Conservation (phyloP, 2,797 vertebrate genomes). For the Macroramphosus scolopax region DNA sequence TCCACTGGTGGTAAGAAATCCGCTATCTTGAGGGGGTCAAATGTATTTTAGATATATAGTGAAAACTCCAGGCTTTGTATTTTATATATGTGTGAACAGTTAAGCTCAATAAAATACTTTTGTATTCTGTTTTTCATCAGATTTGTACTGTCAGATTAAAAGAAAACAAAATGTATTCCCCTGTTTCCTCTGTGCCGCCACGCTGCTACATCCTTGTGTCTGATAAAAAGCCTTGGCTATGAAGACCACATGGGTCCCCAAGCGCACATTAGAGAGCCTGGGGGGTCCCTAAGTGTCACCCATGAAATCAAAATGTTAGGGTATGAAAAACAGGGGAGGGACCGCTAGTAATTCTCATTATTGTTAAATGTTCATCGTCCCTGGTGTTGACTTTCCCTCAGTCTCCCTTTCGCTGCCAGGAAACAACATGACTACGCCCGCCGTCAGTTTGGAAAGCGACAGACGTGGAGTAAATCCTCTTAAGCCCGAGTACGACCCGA, state of each 20-base stretch:
- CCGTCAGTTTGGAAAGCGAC: constrained; percentile 40
- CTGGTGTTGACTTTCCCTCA: constrained; percentile 72
- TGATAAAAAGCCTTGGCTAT: constrained; percentile 65
- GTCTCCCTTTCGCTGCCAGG: constrained; percentile 61
- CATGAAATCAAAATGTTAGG: constrained; percentile 88
- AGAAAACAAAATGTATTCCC: constrained; percentile 22
- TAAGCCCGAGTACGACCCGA: constrained; percentile 52
- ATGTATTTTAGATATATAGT: constrained; percentile 15
- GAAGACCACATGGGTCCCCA: constrained; percentile 72
- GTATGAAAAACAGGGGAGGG: constrained; percentile 84
- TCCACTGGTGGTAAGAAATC: constrained; percentile 66
- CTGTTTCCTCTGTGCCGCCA: constrained; percentile 20
- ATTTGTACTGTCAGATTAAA: constrained; percentile 25
- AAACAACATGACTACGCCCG: constrained; percentile 43
- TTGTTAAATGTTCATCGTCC: constrained; percentile 78
- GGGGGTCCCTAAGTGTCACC: constrained; percentile 86
- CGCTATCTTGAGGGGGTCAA: constrained; percentile 54
- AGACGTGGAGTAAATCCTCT: constrained; percentile 50
- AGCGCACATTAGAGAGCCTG: constrained; percentile 78
- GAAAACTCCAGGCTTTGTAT: constrained; percentile 7
- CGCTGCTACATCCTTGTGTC: constrained; percentile 56
- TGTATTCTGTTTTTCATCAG: constrained; percentile 24
- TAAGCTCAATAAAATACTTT: constrained; percentile 25
- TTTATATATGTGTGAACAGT: constrained; percentile 26
- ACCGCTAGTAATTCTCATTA: constrained; percentile 83